Evolutionary conservation across 2,797 vertebrate genomes (phyloP).

Genomic region (Hippopotamyrus pictus): DNA sequence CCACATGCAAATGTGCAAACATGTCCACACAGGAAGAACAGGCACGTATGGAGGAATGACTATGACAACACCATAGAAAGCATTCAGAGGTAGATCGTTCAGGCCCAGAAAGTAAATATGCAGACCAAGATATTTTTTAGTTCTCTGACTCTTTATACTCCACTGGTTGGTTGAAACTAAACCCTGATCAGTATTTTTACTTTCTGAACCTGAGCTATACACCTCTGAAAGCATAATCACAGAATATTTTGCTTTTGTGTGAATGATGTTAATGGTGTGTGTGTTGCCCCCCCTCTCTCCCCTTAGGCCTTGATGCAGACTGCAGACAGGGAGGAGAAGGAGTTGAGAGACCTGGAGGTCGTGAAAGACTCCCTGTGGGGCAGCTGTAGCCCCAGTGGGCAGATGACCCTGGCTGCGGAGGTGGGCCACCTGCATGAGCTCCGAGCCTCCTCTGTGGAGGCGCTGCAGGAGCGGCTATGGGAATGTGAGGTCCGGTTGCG

Average conservation of each 20-base stretch:
- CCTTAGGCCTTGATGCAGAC: conserved; percentile 68
- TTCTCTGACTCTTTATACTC: neutral
- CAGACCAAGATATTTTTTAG: neutral
- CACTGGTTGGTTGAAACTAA: neutral
- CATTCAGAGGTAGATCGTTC: neutral
- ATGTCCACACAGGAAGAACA: neutral
- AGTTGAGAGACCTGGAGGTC: conserved; percentile 59
- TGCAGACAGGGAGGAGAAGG: conserved; percentile 54
- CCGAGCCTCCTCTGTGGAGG: conserved; percentile 46
- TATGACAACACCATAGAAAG: neutral
- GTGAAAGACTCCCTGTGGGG: conserved; percentile 58
- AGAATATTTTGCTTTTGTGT: neutral
- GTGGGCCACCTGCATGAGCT: conserved; percentile 57
- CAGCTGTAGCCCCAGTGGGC: conserved; percentile 55
- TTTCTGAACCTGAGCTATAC: neutral
- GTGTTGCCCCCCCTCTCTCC: neutral
- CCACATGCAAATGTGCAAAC: conserved; percentile 7
- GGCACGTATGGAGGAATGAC: neutral
- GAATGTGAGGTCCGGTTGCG: conserved; percentile 43
- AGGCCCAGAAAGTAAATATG: neutral
- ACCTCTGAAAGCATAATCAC: neutral
- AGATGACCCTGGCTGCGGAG: conserved; percentile 52
- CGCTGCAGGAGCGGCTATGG: conserved; percentile 42
- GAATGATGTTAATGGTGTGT: neutral
- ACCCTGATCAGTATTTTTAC: neutral